Evolutionary conservation across 2,113 vertebrate genomes (phyloP).

Genomic region (Garra rufa): DNA sequence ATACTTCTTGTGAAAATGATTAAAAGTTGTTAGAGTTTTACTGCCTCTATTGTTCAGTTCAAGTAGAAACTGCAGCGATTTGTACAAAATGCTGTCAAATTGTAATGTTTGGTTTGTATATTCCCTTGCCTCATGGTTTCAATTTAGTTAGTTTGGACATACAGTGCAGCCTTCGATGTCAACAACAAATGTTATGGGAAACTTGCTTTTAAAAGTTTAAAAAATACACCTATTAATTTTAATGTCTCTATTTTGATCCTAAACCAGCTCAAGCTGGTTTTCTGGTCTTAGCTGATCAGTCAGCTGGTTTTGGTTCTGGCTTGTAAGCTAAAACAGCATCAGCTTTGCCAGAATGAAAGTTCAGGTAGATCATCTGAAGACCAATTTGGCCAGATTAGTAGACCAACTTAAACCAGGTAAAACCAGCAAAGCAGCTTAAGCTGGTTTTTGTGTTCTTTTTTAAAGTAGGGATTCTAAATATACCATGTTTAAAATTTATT

Average conservation of each 20-base stretch:
- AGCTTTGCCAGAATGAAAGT: neutral
- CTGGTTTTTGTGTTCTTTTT: too few relatives aligned
- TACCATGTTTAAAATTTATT: neutral
- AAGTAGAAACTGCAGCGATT: neutral
- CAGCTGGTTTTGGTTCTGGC: too few relatives aligned
- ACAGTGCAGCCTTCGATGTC: neutral
- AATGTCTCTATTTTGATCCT: neutral
- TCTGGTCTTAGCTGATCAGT: neutral
- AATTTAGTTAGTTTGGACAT: neutral
- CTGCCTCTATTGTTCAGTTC: neutral
- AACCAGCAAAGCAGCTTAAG: neutral
- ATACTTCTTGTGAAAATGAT: neutral
- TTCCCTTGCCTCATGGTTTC: too few relatives aligned
- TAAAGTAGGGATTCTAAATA: neutral
- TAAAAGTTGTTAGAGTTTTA: neutral
- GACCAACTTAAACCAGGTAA: neutral
- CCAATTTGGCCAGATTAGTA: neutral
- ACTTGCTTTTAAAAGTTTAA: neutral
- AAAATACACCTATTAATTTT: too few relatives aligned
- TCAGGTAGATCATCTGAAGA: neutral
- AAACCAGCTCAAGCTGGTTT: neutral
- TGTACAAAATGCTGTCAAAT: too few relatives aligned
- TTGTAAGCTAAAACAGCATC: neutral
- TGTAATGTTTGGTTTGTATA: too few relatives aligned
- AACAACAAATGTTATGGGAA: neutral